Evolutionary conservation across 2,113 vertebrate genomes (phyloP), one percentile per base, ranked within the genome.

Genomic region (Caloenas nicobarica): DNA sequence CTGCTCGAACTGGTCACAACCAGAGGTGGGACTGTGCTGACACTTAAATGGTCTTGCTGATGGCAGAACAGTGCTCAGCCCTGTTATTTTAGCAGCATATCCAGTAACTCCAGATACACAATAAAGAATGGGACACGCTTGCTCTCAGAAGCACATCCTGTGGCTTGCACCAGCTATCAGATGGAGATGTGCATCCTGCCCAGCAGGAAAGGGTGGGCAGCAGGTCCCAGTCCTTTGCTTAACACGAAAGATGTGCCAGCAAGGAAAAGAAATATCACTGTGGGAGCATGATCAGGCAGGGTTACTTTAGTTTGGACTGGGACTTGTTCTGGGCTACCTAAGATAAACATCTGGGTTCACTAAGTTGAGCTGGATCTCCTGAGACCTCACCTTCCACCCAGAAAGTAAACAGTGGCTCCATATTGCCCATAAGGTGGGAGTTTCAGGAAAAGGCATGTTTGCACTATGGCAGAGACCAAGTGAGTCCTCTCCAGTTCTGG

Each of bases 71-170:
- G 60, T 15, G 40, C 53, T 61, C 68, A 50, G 48, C 26, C 33
- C 16, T n/a, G 40, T 36, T 12, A 11, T 44, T 80, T 84, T 16
- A 26, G n/a, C 73, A 73, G 9, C 61, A 51, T 2, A 73, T 23
- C 48, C 60, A 73, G 26, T 42, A 42, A 33, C 62, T 56, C 62
- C 31, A 16, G 69, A 36, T 12, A 28, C 8, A 3, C 29, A 11
- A 21, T 42, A 44, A 87, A 48, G 48, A 69, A 69, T 0, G 2
- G 19, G 61, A n/a, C 9, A 29, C 0, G 0, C 18, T 62, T n/a
- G 40, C 16, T 38, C 28, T 44, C 42, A 56, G 60, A 17, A 88
- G 25, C 15, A 33, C 19, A 16, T 16, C 23, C 48, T 36, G 48
- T 18, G 33, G 40, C 65, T 78, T 53, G 42, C 29, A 72, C 17